Base-by-base conservation (phyloP, 2,797 vertebrate genomes). In the Lepus oiostolus region DNA sequence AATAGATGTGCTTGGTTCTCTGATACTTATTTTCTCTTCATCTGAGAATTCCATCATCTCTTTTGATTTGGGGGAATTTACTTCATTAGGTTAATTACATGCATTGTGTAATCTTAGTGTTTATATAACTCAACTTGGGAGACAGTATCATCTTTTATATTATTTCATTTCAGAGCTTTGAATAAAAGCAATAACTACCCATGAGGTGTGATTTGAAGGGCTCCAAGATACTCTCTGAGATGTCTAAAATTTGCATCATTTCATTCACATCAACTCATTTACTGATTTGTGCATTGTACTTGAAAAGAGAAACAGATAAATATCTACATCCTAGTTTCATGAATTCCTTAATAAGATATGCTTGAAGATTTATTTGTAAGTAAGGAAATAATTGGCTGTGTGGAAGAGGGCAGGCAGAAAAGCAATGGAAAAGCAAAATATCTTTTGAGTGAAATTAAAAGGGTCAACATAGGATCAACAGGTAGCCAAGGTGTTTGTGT, bases 31-130 rank as follows among this genome's bases (percentile, higher is more conserved):
- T 84, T 93, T 75, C 38, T 85, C 10, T 76, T 90, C n/a, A 28
- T 7, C 60, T 67, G 28, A 38, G 14, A 76, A 35, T 65, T 65
- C 7, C 19, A 24, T 80, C 21, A 75, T 70, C 62, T 80, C 35
- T 87, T 93, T 54, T 91, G 67, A 68, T 88, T 91, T 91, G 0
- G 67, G 42, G 35, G 28, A 60, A 83, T 38, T 81, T 21, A 83
- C 52, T 68, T 85, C 74, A 79, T 88, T 92, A 88, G 62, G 67
- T 76, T 35, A 88, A 71, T 10, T 10, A 81, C 9, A 42, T 52
- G 17, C 62, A 54, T 85, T 80, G 21, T 75, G 14, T 16, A 38
- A 28, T 68, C 28, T 30, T 58, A 58, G 30, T 14, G 30, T 80
- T 60, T 75, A 21, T 22, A 81, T 63, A 94, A 91, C 19, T 77